Evolutionary conservation across 2,888 invertebrate genomes (phyloP), one percentile per base, ranked within the genome.

Genomic region (Agrenia bidenticulata): DNA sequence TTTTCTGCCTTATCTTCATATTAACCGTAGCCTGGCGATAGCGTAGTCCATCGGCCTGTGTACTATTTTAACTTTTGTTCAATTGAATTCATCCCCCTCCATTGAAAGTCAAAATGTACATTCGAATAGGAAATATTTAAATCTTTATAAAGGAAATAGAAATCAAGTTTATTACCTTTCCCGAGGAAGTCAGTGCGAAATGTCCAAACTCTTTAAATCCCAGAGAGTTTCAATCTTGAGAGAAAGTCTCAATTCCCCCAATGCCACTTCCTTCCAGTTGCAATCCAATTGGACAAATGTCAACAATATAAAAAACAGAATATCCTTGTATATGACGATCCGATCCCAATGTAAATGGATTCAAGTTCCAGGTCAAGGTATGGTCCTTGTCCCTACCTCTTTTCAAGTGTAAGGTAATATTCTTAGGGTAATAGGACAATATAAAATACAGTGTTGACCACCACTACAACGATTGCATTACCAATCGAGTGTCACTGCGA

Each of bases 331-430:
- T 7, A 32, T 32, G 11, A 32, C 5, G 4, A 11, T 32, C 32
- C 32, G 32, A 32, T 32, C 11, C 32, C 32, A 4, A 4, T n/a
- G n/a, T n/a, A n/a, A n/a, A n/a, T 32, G 32, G 32, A 7, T 15
- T 15, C 17, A 45, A 45, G 45, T 45, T 45, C 45, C 45, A 45
- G 45, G 45, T 45, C 45, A 45, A 45, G 45, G 45, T 45, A 45
- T 45, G 7, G 7, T n/a, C 15, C n/a, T 45, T 15, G 45, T 17
- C 39, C 39, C 39, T 39, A 11, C 9, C 15, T 39, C 9, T 11
- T 15, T 9, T 45, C 17, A 19, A 17, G 45, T 5, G 5, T 45
- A 45, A n/a, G 19, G 5, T 45, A 5, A 9, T 4, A 9, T 45
- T 15, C 19, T n/a, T 45, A 45, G 45, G 4, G 32, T 32, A 4